A percentile compares a stretch with the other conserved stretches of the same genome.
These are phyloP conservation scores for Porites cylindrica DNA, from an alignment of 92 coral and sea anemone genomes.

Conservation along the genomic window DNA sequence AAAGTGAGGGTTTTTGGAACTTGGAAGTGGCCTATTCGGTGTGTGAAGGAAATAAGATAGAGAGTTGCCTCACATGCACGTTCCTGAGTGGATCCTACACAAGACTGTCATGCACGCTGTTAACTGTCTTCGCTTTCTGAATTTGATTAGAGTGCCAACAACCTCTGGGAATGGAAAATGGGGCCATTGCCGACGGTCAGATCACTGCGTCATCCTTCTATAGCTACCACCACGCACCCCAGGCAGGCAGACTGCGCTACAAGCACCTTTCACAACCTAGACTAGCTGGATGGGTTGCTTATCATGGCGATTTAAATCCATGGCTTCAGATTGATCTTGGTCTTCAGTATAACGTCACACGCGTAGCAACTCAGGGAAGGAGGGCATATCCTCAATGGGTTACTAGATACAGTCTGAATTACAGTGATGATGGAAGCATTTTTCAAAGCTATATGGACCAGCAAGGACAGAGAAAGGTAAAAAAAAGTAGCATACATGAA, in stretches of 20 bases:
- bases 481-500: background rate
- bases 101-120: no score
- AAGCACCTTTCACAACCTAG: no score
- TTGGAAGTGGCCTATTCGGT: no score
- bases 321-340: constrained; percentile 24
- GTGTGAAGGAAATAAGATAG: no score
- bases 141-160: background rate
- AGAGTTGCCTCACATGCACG: no score
- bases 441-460: background rate
- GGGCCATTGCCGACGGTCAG: constrained; percentile 6
- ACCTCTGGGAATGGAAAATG: constrained; percentile 12
- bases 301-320: background rate
- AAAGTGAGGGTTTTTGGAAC: no score
- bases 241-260: background rate
- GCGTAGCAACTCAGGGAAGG: constrained; percentile 11
- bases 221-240: background rate
- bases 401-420: background rate
- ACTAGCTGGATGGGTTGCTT: background rate
- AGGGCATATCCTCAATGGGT: background rate
- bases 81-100: no score
- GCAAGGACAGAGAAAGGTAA: constrained; percentile 9
- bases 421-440: background rate
- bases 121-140: no score
- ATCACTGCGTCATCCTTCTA: background rate
- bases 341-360: background rate